Conservation (phyloP, 2,797 vertebrate species). For the Lagorchestes hirsutus region DNA sequence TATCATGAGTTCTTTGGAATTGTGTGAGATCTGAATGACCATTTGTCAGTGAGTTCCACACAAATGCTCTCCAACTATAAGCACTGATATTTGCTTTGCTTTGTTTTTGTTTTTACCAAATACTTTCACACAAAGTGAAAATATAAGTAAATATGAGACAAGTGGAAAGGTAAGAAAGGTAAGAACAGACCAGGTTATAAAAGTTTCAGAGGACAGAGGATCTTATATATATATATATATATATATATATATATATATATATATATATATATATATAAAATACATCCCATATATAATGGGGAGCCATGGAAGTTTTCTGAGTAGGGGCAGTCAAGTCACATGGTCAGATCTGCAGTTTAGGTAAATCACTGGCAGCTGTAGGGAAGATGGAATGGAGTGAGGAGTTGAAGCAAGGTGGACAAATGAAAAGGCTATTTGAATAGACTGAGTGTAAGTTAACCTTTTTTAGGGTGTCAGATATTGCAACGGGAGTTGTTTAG, state of each 20-base stretch:
- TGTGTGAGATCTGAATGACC: not conserved
- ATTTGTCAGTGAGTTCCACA: not conserved
- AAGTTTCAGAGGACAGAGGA: not conserved
- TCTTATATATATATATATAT: not conserved
- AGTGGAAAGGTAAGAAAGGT: not conserved
- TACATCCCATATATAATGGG: not conserved
- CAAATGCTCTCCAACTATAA: not conserved
- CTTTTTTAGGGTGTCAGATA: not conserved
- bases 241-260: too few species aligned
- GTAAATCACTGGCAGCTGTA: not conserved
- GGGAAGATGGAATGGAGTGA: not conserved
- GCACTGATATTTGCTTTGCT: not conserved
- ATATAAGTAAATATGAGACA: not conserved
- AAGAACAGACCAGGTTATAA: not conserved
- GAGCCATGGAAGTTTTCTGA: not conserved
- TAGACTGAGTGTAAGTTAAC: not conserved
- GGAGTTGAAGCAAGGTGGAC: not conserved
- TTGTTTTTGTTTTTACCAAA: not conserved
- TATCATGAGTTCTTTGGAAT: not conserved
- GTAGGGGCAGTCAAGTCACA: not conserved
- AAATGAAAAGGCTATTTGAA: not conserved
- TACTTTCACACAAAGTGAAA: not conserved
- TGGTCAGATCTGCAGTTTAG: not conserved
- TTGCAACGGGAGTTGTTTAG: not conserved
- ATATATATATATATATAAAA: too few species aligned